Evolutionary conservation across 2,888 invertebrate species (phyloP), one percentile per base, ranked within the genome.

Genomic region (Thereva nobilitata): DNA sequence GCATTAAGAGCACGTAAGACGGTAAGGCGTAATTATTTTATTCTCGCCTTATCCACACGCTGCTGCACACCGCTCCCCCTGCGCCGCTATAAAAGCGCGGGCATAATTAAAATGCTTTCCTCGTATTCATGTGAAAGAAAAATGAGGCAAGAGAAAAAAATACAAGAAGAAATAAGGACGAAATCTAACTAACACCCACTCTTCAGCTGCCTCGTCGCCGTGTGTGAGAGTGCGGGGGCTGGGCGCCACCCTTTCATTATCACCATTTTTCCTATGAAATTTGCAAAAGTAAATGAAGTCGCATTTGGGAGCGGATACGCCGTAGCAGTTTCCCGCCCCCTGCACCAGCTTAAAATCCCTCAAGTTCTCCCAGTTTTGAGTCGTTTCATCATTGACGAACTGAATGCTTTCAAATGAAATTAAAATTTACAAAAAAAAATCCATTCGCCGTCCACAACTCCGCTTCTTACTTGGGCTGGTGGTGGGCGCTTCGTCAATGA

Each of bases 1-100:
- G 61, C 66, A 68, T 66, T 68, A 68, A 67, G 64, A 68, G 59
- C 57, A 23, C 23, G 23, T 23, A 23, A 23, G 23, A 23, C 23
- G 5, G 64, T 64, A 47, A 64, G 64, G 10, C 64, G 64, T 69
- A 69, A 69, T 69, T 69, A 67, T 67, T 64, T 67, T 64, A 69
- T 69, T 69, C 69, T 55, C 65, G 55, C 37, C 56, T 64, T 64
- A 64, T 61, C 50, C 61, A 61, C 61, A 61, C 61, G 41, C 49
- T 50, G 47, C 34, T 61, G 61, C 61, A 61, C 61, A 61, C 34
- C 4, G 7, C 5, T 52, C 9, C 35, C 35, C 35, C 34, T 5
- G 50, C 50, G 38, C 61, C 49, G 41, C 49, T 61, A 38, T 61
- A 50, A 41, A 50, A 61, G 7, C 61, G 41, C 23, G 38, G 23